phyloP scores from a whole-genome alignment of 2,113 vertebrate genomes.

The Aleadryas rufinucha region DNA sequence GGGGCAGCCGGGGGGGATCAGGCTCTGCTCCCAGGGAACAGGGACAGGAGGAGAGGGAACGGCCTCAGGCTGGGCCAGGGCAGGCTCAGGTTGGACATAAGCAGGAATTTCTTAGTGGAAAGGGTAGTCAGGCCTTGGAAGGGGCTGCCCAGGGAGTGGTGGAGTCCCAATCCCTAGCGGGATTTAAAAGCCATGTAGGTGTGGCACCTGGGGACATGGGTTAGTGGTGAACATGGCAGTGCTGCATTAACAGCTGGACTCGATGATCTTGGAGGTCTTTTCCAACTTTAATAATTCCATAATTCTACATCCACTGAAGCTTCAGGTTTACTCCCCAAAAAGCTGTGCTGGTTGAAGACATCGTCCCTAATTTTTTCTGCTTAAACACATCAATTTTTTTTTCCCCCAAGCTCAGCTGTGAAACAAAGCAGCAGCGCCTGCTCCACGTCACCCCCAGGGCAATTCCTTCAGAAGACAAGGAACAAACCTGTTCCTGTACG shows the following conservation, averaged over 20 bases:
- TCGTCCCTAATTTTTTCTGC: neutral
- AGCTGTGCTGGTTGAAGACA: neutral
- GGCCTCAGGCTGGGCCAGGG: neutral
- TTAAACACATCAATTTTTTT: neutral
- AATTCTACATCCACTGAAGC: neutral
- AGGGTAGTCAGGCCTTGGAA: accelerated
- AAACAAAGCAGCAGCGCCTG: neutral
- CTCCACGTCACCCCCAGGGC: neutral
- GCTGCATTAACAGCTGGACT: neutral
- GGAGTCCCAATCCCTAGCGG: neutral
- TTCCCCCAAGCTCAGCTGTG: neutral
- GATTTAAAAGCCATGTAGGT: neutral
- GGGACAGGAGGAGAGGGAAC: neutral
- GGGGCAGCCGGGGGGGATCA: accelerated
- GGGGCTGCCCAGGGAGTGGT: neutral
- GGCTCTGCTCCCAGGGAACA: neutral
- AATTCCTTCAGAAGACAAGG: neutral
- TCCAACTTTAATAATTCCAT: neutral
- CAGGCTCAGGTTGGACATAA: accelerated
- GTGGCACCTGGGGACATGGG: neutral
- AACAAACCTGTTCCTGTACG: neutral
- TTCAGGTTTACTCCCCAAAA: neutral
- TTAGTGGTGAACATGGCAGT: neutral
- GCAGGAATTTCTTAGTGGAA: neutral
- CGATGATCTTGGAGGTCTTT: neutral